Conservation (phyloP, 2,888 invertebrate species). For the Thelaira solivaga region DNA sequence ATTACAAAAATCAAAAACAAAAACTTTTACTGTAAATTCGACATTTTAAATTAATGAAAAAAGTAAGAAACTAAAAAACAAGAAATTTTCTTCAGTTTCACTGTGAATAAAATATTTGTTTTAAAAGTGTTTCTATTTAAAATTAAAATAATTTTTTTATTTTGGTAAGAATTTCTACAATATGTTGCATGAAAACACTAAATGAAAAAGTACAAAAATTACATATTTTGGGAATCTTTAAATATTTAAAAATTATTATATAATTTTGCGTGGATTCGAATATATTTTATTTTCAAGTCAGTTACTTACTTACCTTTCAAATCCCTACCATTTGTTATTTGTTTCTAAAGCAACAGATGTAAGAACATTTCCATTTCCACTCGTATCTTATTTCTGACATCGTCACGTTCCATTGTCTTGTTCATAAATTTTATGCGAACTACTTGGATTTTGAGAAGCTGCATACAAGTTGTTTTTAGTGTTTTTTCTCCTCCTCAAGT, state of each 20-base stretch:
- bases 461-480: neutral
- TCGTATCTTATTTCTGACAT: constrained; percentile 29
- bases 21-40: constrained; percentile 57
- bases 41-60: no score
- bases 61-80: no score
- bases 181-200: no score
- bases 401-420: constrained; percentile 47
- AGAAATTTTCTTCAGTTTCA: constrained; percentile 5
- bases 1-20: constrained; percentile 15
- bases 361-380: neutral
- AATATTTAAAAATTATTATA: no score
- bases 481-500: neutral
- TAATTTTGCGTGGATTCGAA: no score
- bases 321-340: constrained; percentile 5
- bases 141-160: no score
- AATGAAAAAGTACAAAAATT: no score
- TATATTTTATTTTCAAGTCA: neutral
- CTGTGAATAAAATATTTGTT: no score
- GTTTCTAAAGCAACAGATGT: constrained; percentile 28
- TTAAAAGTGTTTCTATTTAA: no score
- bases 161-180: no score
- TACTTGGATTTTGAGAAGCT: neutral
- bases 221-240: no score
- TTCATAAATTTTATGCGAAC: constrained; percentile 36
- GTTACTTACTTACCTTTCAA: neutral